Conservation (phyloP, 1,140 invertebrate genomes). For the Drosophila aff. region DNA sequence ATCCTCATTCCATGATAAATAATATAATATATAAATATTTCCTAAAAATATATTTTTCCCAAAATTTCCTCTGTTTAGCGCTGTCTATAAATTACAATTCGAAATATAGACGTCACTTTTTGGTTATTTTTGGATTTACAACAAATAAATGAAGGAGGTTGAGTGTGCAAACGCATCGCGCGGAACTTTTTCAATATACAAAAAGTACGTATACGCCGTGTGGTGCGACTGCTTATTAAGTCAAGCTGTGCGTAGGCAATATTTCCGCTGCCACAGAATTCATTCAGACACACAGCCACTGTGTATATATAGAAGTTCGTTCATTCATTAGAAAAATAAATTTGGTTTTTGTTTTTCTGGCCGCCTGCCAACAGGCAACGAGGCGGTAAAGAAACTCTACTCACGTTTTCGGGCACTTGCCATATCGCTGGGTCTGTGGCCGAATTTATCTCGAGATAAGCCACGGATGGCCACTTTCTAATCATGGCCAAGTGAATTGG, state of each 20-base stretch:
- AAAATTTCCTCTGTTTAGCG: not conserved
- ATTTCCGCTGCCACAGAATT: conserved; percentile 52
- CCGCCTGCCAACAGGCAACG: conserved; percentile 53
- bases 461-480: conserved; percentile 47
- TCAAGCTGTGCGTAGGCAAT: conserved; percentile 56
- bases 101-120: conserved; percentile 25
- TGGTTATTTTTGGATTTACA: conserved; percentile 48
- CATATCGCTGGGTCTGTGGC: conserved; percentile 6
- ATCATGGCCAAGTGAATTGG: conserved; percentile 71
- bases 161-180: conserved; percentile 25
- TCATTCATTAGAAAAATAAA: conserved; percentile 80
- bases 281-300: conserved; percentile 41
- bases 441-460: conserved; percentile 45
- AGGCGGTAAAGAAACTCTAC: conserved; percentile 43
- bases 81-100: conserved; percentile 7
- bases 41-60: not conserved
- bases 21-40: not conserved
- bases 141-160: conserved; percentile 53
- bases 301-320: conserved; percentile 10
- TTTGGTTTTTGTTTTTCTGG: conserved; percentile 57
- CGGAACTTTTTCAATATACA: conserved; percentile 49
- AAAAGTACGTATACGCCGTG: conserved; percentile 69
- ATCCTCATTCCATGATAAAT: not conserved
- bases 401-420: conserved; percentile 60
- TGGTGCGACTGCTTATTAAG: conserved; percentile 60